Conservation (phyloP, 1,140 invertebrate genomes). For the Scaptomyza graminum region DNA sequence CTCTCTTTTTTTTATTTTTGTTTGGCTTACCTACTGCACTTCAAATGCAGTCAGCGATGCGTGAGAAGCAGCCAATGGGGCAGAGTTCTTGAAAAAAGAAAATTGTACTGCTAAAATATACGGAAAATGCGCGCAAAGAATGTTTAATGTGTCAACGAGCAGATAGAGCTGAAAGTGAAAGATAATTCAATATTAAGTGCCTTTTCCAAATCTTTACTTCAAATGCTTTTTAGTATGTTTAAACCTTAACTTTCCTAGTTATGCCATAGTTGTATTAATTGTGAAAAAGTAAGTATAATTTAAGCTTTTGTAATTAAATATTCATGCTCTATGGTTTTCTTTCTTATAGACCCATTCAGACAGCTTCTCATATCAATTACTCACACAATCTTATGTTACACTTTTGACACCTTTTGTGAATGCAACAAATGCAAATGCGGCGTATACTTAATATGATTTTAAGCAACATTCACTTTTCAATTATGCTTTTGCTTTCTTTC, state of each 20-base stretch:
- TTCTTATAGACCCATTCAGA: neutral
- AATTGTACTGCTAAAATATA: neutral
- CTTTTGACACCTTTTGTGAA: neutral
- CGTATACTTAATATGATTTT: slow-evolving; percentile 37
- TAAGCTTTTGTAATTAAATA: neutral
- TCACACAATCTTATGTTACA: neutral
- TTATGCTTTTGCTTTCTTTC: slow-evolving; percentile 4
- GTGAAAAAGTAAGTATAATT: neutral
- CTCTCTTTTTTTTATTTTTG: slow-evolving; percentile 1
- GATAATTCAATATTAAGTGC: neutral
- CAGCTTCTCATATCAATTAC: neutral
- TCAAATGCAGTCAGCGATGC: slow-evolving; percentile 69
- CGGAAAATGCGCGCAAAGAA: neutral
- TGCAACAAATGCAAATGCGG: neutral
- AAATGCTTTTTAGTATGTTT: neutral
- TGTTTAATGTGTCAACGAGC: slow-evolving; percentile 23
- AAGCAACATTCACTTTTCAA: slow-evolving; percentile 28
- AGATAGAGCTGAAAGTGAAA: neutral
- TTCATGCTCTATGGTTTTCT: neutral
- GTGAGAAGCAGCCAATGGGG: slow-evolving; percentile 35
- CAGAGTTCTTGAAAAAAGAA: slow-evolving; percentile 4
- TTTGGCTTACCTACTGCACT: slow-evolving; percentile 74
- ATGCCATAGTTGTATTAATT: too few species aligned
- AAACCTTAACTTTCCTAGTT: too few species aligned
- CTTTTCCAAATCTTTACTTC: neutral